Percentiles rank a stretch among this genome's conserved stretches.
These are phyloP conservation scores for Drosophila prostipennis DNA, from an alignment of 2,888 invertebrate genomes.

Conservation along the genomic window DNA sequence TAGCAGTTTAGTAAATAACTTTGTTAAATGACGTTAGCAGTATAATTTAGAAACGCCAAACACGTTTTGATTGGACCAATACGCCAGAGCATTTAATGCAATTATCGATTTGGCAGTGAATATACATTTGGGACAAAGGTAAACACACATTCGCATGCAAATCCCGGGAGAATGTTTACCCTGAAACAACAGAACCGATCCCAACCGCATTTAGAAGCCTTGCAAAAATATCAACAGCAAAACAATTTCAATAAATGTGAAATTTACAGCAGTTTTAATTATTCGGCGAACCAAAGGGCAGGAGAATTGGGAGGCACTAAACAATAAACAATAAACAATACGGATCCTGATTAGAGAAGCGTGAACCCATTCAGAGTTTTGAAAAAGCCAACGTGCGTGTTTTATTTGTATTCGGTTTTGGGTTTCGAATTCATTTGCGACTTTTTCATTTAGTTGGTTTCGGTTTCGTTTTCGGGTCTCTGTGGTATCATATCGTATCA, in stretches of 20 bases:
- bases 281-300: neutral
- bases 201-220: constrained; percentile 22
- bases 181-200: constrained; percentile 1
- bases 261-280: constrained; percentile 42
- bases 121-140: constrained; percentile 3
- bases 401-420: neutral
- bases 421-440: constrained; percentile 29
- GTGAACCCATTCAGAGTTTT: neutral
- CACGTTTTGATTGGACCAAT: constrained; percentile 12
- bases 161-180: constrained; percentile 27
- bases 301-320: constrained; percentile 9
- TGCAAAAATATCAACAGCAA: constrained; percentile 19
- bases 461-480: constrained; percentile 2
- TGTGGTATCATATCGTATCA: constrained; percentile 4
- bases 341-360: constrained; percentile 20
- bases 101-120: constrained; percentile 20
- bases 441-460: constrained; percentile 2
- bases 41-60: constrained; percentile 23
- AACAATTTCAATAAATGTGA: constrained; percentile 35
- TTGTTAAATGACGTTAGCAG: neutral
- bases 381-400: neutral
- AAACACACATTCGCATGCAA: constrained; percentile 5
- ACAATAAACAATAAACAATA: constrained; percentile 14
- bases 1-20: neutral
- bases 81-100: constrained; percentile 19